Percentiles rank a stretch among this genome's conserved stretches.
Evolutionary conservation across 37 sponge, comb jelly and placozoan species (phyloP).

Genomic region (Theonella swinhoei): DNA sequence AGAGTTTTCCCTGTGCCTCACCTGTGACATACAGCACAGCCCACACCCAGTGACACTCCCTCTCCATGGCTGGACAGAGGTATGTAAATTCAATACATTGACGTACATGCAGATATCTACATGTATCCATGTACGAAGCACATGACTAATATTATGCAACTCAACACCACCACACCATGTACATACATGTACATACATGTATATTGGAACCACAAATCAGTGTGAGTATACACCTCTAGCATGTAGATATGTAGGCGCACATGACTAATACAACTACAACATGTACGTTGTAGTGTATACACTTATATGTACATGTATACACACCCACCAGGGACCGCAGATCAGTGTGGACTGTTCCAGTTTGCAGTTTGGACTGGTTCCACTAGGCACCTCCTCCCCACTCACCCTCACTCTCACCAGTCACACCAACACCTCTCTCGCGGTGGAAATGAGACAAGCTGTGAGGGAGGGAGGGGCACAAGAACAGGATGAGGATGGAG

Average conservation of each 20-base stretch:
- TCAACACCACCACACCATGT: background rate
- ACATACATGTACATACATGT: background rate
- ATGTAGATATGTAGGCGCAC: background rate
- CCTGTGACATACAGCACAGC: constrained; percentile 30
- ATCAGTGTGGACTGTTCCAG: constrained; percentile 21
- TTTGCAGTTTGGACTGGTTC: constrained; percentile 69
- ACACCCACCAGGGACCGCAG: constrained; percentile 56
- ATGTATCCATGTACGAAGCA: too few relatives aligned
- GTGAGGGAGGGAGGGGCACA: background rate
- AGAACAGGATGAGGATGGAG: too few relatives aligned
- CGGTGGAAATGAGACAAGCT: constrained; percentile 28
- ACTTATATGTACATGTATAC: background rate
- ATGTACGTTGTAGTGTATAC: too few relatives aligned
- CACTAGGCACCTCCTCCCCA: constrained; percentile 13
- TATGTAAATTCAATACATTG: too few relatives aligned
- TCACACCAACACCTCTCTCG: constrained; percentile 21
- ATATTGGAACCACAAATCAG: background rate
- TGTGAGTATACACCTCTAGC: background rate
- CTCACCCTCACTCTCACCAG: constrained; percentile 43
- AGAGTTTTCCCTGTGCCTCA: constrained; percentile 16
- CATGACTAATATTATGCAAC: too few relatives aligned
- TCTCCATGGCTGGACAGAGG: constrained; percentile 31
- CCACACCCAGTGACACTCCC: constrained; percentile 15
- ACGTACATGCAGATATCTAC: too few relatives aligned
- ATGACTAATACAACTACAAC: background rate